Percentiles rank a stretch among this genome's conserved stretches.
Conservation (phyloP, 2,888 invertebrate species). For the Pharmacophagus antenor region DNA sequence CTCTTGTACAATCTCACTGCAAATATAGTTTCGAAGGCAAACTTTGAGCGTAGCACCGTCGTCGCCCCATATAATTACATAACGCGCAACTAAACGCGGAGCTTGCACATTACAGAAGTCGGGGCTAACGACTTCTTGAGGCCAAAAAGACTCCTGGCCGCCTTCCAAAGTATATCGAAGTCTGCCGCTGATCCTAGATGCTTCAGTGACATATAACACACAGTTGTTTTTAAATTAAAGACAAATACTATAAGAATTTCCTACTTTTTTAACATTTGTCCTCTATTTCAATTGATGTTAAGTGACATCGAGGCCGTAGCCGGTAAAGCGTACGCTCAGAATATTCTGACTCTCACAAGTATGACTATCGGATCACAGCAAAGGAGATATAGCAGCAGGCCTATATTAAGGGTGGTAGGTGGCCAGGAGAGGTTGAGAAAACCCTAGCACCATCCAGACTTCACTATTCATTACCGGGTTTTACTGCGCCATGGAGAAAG, state of each 20-base stretch:
- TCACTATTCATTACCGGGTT: too few species aligned
- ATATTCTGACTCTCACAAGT: too few species aligned
- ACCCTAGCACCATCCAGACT: too few species aligned
- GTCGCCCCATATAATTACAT: conserved; percentile 40
- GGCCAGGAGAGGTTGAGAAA: too few species aligned
- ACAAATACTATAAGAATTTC: not conserved
- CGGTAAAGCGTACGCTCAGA: too few species aligned
- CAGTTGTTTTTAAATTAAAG: not conserved
- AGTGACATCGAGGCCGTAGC: too few species aligned
- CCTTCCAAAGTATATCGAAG: conserved; percentile 66
- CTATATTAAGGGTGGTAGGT: too few species aligned
- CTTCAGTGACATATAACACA: conserved; percentile 44
- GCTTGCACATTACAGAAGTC: conserved; percentile 61
- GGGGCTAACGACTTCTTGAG: conserved; percentile 70
- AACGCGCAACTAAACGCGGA: conserved; percentile 54
- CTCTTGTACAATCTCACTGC: not conserved
- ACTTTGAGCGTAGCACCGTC: conserved; percentile 1
- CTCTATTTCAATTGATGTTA: too few species aligned
- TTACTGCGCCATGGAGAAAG: too few species aligned
- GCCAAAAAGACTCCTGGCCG: conserved; percentile 77
- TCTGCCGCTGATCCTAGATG: conserved; percentile 50
- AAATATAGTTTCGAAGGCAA: conserved; percentile 6
- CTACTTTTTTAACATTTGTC: too few species aligned
- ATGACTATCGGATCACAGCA: too few species aligned
- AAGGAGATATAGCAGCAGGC: too few species aligned